A percentile compares a stretch with the other conserved stretches of the same genome.
These are phyloP conservation scores for Aplochiton taeniatus DNA, from an alignment of 2,797 vertebrate genomes.

Conservation along the genomic window DNA sequence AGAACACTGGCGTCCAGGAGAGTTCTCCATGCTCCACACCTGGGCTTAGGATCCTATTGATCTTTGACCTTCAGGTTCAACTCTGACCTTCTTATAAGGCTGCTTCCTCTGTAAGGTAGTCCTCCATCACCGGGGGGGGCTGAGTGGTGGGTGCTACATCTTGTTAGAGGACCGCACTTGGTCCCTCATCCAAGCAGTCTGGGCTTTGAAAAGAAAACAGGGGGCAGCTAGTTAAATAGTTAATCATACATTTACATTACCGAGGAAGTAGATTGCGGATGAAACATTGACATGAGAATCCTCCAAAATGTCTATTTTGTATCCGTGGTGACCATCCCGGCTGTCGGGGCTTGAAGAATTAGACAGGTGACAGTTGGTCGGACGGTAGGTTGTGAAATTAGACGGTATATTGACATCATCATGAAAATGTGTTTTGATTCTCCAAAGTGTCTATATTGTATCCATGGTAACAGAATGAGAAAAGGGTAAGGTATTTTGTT, in stretches of 20 bases:
- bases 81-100: conserved; percentile 27
- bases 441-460: no score
- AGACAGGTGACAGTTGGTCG: no score
- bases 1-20: conserved; percentile 33
- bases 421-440: no score
- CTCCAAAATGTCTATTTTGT: no score
- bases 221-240: neutral
- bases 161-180: conserved; percentile 79
- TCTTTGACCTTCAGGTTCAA: conserved; percentile 2
- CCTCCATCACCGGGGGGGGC: neutral
- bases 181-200: conserved; percentile 78
- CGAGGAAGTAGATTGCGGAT: neutral
- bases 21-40: conserved; percentile 8
- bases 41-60: conserved; percentile 18
- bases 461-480: no score
- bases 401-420: no score
- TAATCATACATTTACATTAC: neutral
- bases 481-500: no score
- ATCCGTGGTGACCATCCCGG: no score
- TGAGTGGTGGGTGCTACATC: conserved; percentile 66
- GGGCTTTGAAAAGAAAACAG: conserved; percentile 55
- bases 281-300: no score
- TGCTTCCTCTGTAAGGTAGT: neutral
- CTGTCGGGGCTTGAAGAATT: no score
- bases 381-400: no score